Percentiles rank a stretch among this genome's conserved stretches.
These are phyloP conservation scores for Drosophila albomicans DNA, from an alignment of 1,140 invertebrate genomes.

Conservation along the genomic window DNA sequence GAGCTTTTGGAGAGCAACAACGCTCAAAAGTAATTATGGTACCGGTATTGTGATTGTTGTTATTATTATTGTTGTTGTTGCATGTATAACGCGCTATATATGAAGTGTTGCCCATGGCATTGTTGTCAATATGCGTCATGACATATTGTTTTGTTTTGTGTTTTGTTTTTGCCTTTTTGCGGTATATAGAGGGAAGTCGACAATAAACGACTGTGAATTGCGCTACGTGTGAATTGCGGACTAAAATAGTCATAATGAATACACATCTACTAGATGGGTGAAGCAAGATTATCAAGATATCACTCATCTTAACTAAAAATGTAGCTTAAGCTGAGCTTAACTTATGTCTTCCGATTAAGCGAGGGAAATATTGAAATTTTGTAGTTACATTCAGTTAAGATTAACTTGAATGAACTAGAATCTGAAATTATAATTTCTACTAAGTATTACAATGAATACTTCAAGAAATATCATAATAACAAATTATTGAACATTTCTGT, in stretches of 20 bases:
- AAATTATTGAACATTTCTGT: no score
- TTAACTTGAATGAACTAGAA: background rate
- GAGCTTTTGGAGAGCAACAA: slow-evolving; percentile 4
- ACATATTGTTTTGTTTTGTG: slow-evolving; percentile 42
- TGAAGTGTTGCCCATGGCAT: slow-evolving; percentile 36
- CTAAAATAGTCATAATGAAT: slow-evolving; percentile 1
- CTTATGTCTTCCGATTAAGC: background rate
- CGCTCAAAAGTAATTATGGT: slow-evolving; percentile 27
- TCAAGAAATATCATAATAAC: no score
- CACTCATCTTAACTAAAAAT: slow-evolving; percentile 1
- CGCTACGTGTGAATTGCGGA: slow-evolving; percentile 18
- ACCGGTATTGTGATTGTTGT: slow-evolving; percentile 33
- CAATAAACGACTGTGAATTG: slow-evolving; percentile 18
- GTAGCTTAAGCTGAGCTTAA: background rate
- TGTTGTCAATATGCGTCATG: slow-evolving; percentile 62
- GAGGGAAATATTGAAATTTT: background rate
- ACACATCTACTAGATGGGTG: background rate
- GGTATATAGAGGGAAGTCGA: background rate
- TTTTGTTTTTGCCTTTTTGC: slow-evolving; percentile 8
- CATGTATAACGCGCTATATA: slow-evolving; percentile 14
- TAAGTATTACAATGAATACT: no score
- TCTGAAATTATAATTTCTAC: no score
- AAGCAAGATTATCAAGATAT: background rate
- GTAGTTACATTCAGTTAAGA: background rate
- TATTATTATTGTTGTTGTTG: slow-evolving; percentile 29